Percentiles rank a stretch among this genome's conserved stretches.
Evolutionary conservation across 1,140 invertebrate species (phyloP).

Genomic region (Caenorhabditis briggsae): DNA sequence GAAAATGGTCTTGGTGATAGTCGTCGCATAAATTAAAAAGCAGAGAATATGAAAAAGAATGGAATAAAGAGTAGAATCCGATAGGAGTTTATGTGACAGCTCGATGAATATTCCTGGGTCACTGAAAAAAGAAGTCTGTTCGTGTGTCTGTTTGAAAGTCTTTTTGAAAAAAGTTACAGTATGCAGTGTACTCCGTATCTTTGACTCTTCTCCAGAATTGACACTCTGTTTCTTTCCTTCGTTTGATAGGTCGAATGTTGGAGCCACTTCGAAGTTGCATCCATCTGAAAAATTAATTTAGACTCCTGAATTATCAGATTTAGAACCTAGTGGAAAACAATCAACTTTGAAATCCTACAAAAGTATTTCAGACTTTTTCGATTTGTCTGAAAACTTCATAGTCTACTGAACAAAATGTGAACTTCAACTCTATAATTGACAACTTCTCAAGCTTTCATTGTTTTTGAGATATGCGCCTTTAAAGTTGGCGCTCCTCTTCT

Average conservation of each 20-base stretch:
- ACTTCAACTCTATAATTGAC: no score
- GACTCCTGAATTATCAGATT: no score
- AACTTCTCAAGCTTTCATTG: no score
- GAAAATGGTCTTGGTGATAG: not conserved
- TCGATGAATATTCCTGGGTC: conserved; percentile 30
- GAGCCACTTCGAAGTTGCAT: conserved; percentile 75
- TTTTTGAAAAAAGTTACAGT: conserved; percentile 66
- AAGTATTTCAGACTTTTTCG: no score
- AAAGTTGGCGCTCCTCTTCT: no score
- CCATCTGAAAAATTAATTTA: conserved; percentile 65
- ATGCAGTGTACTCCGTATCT: conserved; percentile 76
- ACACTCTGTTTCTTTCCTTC: conserved; percentile 72
- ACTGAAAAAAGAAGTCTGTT: conserved; percentile 4
- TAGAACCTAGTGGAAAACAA: no score
- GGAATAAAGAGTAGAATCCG: conserved; percentile 21
- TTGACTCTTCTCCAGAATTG: conserved; percentile 71
- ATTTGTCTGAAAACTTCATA: no score
- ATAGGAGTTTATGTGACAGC: not conserved
- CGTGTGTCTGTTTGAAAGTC: not conserved
- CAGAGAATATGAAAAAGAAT: conserved; percentile 15
- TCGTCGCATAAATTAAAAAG: conserved; percentile 2
- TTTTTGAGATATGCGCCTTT: no score
- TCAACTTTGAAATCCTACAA: no score
- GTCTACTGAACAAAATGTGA: no score
- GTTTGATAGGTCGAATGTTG: conserved; percentile 68